Evolutionary conservation across 2,888 invertebrate species (phyloP).

Genomic region (Germaria angustata): DNA sequence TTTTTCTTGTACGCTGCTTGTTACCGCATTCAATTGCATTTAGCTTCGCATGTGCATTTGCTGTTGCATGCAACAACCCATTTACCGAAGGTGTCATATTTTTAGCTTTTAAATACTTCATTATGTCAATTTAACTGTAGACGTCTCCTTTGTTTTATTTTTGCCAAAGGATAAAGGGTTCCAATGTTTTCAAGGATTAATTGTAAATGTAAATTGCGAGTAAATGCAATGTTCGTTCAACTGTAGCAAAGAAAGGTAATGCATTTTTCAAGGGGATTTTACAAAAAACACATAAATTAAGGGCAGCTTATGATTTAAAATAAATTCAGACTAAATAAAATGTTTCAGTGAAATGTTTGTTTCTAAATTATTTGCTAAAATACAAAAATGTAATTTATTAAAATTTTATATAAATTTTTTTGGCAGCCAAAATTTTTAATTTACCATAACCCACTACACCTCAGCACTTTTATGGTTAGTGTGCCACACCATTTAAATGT

Average conservation of each 20-base stretch:
- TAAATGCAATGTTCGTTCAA: constrained; percentile 13
- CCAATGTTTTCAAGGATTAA: not conserved
- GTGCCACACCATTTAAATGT: too few relatives aligned
- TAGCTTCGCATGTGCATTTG: constrained; percentile 20
- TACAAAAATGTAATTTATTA: too few relatives aligned
- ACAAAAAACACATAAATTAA: constrained; percentile 16
- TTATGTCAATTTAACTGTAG: constrained; percentile 51
- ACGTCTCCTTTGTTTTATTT: not conserved
- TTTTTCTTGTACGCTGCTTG: not conserved
- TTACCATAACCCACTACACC: too few relatives aligned
- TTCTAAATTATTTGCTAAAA: too few relatives aligned
- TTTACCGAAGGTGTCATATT: constrained; percentile 55
- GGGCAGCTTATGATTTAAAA: too few relatives aligned
- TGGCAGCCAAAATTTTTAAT: too few relatives aligned
- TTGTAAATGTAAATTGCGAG: constrained; percentile 33
- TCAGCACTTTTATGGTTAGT: too few relatives aligned
- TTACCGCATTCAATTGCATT: constrained; percentile 54
- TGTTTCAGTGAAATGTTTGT: too few relatives aligned
- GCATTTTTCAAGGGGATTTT: not conserved
- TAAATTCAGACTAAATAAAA: too few relatives aligned
- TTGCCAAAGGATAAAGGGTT: not conserved
- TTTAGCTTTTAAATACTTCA: constrained; percentile 54
- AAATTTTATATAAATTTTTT: too few relatives aligned
- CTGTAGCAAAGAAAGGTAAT: not conserved
- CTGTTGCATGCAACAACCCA: constrained; percentile 20